A percentile compares a stretch with the other conserved stretches of the same genome.
Evolutionary conservation across 1,140 invertebrate species (phyloP).

Genomic region (Aleiodes sp.): DNA sequence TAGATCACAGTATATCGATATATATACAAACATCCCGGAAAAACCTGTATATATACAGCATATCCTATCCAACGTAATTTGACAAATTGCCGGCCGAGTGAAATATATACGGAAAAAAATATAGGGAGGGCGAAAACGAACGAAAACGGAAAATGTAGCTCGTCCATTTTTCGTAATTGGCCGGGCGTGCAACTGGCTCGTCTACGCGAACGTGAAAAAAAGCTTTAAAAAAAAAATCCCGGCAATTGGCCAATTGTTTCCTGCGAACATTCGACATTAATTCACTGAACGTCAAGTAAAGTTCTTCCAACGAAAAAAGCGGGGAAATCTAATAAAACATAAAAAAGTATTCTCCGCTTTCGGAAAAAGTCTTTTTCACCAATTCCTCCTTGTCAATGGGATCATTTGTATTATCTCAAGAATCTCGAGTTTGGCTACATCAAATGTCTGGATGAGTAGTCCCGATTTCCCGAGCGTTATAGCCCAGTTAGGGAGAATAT

Average conservation of each 20-base stretch:
- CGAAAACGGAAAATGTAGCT: slow-evolving; percentile 24
- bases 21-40: background rate
- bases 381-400: background rate
- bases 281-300: slow-evolving; percentile 14
- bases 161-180: slow-evolving; percentile 34
- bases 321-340: background rate
- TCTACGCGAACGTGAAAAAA: background rate
- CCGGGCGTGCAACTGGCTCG: slow-evolving; percentile 2
- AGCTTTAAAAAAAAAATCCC: slow-evolving; percentile 18
- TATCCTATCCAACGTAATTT: slow-evolving; percentile 24
- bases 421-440: background rate
- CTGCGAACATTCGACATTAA: too few species aligned
- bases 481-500: slow-evolving; percentile 26
- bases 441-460: background rate
- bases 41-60: background rate
- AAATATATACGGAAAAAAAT: slow-evolving; percentile 25
- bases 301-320: background rate
- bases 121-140: slow-evolving; percentile 12
- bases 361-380: background rate
- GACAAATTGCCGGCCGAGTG: slow-evolving; percentile 29
- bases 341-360: background rate
- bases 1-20: slow-evolving; percentile 15
- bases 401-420: background rate
- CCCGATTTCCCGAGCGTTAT: slow-evolving; percentile 45
- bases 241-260: slow-evolving; percentile 24